A percentile compares a stretch with the other conserved stretches of the same genome.
phyloP scores from a whole-genome alignment of 2,113 vertebrate species.

The Origma solitaria region DNA sequence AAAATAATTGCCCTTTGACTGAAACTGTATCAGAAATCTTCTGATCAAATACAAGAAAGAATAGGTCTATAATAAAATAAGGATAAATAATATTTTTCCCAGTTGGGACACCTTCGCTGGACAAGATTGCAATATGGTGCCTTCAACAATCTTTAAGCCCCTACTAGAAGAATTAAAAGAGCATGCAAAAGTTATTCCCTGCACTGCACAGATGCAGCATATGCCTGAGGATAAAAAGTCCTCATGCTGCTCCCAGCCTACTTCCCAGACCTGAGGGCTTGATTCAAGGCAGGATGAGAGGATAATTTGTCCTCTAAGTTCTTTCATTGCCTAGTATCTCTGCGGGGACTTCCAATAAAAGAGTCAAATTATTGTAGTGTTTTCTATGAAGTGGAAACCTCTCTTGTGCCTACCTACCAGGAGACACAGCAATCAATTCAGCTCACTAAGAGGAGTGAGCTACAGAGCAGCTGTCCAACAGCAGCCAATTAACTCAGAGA shows the following conservation, averaged over 20 bases:
- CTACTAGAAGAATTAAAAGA: not conserved
- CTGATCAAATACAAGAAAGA: not conserved
- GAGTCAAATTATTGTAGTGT: not conserved
- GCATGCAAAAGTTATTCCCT: not conserved
- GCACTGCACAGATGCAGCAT: not conserved
- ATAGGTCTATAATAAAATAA: not conserved
- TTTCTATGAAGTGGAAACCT: slow-evolving; percentile 16
- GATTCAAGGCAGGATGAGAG: not conserved
- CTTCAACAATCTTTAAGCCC: not conserved
- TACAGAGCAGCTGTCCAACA: not conserved
- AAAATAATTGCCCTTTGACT: not conserved
- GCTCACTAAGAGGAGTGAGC: not conserved
- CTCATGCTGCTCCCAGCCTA: not conserved
- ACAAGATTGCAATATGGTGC: not conserved
- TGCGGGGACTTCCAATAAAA: not conserved
- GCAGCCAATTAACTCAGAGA: not conserved
- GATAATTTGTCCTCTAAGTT: not conserved
- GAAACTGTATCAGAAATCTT: not conserved
- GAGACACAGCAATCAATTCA: not conserved
- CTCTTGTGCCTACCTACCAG: not conserved
- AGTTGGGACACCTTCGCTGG: not conserved
- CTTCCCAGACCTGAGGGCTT: not conserved
- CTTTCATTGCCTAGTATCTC: not conserved
- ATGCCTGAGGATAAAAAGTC: not conserved
- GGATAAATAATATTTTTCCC: not conserved